Base-by-base conservation (phyloP, 2,113 vertebrate species). In the Heloderma charlesbogerti region DNA sequence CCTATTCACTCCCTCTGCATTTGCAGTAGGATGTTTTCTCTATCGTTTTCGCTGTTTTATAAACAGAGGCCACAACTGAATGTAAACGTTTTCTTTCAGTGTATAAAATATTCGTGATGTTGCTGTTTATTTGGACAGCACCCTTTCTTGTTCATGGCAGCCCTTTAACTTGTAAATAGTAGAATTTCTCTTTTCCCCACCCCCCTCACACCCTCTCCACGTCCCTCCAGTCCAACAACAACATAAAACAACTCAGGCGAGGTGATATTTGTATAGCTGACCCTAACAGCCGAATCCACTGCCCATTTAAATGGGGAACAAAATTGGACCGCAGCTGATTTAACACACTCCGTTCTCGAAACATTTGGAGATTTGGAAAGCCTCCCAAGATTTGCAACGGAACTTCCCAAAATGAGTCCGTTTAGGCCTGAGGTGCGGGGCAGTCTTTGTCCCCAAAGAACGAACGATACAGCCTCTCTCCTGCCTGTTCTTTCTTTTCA, bases 31-130 rank as follows among this genome's bases (percentile, higher is more conserved):
- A 78, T 60, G 25, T 92, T 91, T 90, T 86, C 60, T 7, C 57
- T 77, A 63, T 89, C 34, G 3, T 84, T 94, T 67, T 92, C 86
- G 72, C 51, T 93, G 43, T 90, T 94, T 95, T 92, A 88, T 94
- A 95, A 95, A 95, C 89, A 81, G 75, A 57, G 63, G 48, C 78
- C 43, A 43, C 88, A 4, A 60, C 48, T 45, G 88, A 92, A 84
- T 20, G 84, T 84, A 91, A 94, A 93, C 22, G 0, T 2, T 43
- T 79, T 54, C 51, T 84, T 60, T 37, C 48, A 54, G 81, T 20
- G 10, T 74, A 5, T 34, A 43, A 74, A 72, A 74, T 8, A 57
- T 37, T 6, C 31, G 18, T 6, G 31, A 69, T 4, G 63, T 37
- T 16, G 77, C n/a, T 37, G 69, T 88, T 92, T 74, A 81, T 87